A percentile compares a stretch with the other conserved stretches of the same genome.
Evolutionary conservation across 92 coral and sea anemone genomes (phyloP).

Genomic region (Epizoanthus fatuus): DNA sequence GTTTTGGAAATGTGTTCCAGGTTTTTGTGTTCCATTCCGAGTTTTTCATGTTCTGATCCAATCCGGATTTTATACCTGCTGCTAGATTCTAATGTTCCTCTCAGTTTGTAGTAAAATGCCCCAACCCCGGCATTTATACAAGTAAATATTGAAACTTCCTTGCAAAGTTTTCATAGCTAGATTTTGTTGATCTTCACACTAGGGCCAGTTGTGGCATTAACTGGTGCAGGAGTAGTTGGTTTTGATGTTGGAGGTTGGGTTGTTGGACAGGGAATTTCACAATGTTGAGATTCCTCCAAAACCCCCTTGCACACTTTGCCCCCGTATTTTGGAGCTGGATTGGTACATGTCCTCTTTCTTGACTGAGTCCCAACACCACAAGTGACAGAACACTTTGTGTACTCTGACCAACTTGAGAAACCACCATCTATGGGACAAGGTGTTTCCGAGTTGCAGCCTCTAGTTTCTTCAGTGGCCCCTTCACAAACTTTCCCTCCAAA

Average conservation of each 20-base stretch:
- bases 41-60: no score
- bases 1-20: no score
- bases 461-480: constrained; percentile 28
- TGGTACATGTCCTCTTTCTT: constrained; percentile 24
- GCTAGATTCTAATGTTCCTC: no score
- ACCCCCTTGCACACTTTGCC: constrained; percentile 23
- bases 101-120: no score
- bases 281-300: constrained; percentile 16
- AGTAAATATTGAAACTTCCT: no score
- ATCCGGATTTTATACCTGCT: no score
- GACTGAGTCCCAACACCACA: constrained; percentile 29
- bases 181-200: background rate
- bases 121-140: no score
- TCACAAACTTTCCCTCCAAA: constrained; percentile 34
- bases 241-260: constrained; percentile 3
- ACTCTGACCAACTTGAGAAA: constrained; percentile 28
- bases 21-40: no score
- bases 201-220: background rate
- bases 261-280: constrained; percentile 33
- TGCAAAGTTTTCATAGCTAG: no score
- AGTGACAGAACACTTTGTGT: constrained; percentile 28
- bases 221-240: background rate
- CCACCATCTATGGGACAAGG: constrained; percentile 33
- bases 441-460: constrained; percentile 16
- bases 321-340: constrained; percentile 32